Base-by-base conservation (phyloP, 2,113 vertebrate species). In the Scolopax mira region DNA sequence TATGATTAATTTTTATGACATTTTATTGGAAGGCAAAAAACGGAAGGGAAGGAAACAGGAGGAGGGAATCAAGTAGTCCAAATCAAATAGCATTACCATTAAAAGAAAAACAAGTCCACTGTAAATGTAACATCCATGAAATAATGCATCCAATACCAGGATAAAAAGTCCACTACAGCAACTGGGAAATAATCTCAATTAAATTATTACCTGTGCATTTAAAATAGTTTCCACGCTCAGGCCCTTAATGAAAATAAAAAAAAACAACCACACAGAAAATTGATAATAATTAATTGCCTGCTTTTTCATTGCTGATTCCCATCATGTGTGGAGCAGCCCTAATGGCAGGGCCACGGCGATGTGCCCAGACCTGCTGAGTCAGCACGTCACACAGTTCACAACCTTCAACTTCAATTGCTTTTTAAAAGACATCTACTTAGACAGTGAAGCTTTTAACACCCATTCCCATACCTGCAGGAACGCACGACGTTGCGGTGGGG, bases 11-110 rank as follows among this genome's bases (percentile, higher is more conserved):
- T 92, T 82, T 92, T 75, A 84, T 86, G 86, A 93, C 27, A 2
- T 89, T 67, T 94, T 78, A 89, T 41, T 95, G 92, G 88, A 90
- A 88, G 67, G 66, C 58, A 37, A n/a, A 69, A 64, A 84, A 52
- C 10, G 1, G 85, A 93, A 96, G 62, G 58, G 88, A 89, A 95
- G 71, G 88, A 88, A 93, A 54, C 62, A 69, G 85, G 62, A 93
- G 88, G 88, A 89, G 66, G 69, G 90, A 81, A 87, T 61, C 73
- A 18, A 90, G 86, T 31, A 60, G 69, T 44, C 55, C 80, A 86
- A 72, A 80, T 9, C 58, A 49, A 83, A 81, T 1, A 39, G 77
- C 7, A 64, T 16, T 55, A 33, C 41, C 37, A 33, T 41, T 27
- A 66, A 69, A 91, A 93, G 4, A 48, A 79, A 91, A 89, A 69